Evolutionary conservation across 2,113 vertebrate genomes (phyloP).

Genomic region (Kryptolebias marmoratus): DNA sequence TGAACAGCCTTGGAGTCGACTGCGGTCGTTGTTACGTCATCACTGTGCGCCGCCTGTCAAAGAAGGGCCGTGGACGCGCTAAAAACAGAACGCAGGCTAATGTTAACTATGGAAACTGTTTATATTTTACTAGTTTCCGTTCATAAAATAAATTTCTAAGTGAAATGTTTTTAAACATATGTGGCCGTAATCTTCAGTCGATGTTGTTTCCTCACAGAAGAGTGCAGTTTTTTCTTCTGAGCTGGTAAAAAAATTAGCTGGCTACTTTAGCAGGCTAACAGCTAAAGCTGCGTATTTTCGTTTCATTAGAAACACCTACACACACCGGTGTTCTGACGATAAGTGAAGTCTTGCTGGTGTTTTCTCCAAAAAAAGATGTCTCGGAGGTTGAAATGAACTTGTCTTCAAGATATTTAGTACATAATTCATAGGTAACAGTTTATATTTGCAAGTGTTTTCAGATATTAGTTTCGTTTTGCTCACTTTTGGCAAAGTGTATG

Average conservation of each 20-base stretch:
- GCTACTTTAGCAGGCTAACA: conserved; percentile 55
- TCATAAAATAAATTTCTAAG: conserved; percentile 33
- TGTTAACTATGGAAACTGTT: conserved; percentile 38
- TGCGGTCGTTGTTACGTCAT: conserved; percentile 35
- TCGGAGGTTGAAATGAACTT: conserved; percentile 35
- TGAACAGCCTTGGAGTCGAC: neutral
- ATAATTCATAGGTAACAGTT: conserved; percentile 39
- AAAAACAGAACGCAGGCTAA: conserved; percentile 66
- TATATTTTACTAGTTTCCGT: conserved; percentile 16
- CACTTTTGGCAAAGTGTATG: neutral
- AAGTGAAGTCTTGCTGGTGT: neutral
- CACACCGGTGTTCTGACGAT: neutral
- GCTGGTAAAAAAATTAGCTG: conserved; percentile 51
- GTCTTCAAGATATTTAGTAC: conserved; percentile 17
- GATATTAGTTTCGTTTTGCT: neutral
- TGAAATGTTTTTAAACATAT: conserved; percentile 8
- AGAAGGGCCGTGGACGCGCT: conserved; percentile 56
- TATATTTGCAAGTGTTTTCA: neutral
- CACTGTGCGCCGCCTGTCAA: conserved; percentile 7
- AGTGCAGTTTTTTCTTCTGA: conserved; percentile 36
- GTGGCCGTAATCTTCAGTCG: conserved; percentile 28
- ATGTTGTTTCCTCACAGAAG: conserved; percentile 36
- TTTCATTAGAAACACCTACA: conserved; percentile 44
- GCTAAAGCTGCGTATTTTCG: conserved; percentile 64
- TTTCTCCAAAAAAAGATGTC: neutral